A percentile compares a stretch with the other conserved stretches of the same genome.
phyloP scores from a whole-genome alignment of 1,140 invertebrate genomes.

The Sitodiplosis mosellana region DNA sequence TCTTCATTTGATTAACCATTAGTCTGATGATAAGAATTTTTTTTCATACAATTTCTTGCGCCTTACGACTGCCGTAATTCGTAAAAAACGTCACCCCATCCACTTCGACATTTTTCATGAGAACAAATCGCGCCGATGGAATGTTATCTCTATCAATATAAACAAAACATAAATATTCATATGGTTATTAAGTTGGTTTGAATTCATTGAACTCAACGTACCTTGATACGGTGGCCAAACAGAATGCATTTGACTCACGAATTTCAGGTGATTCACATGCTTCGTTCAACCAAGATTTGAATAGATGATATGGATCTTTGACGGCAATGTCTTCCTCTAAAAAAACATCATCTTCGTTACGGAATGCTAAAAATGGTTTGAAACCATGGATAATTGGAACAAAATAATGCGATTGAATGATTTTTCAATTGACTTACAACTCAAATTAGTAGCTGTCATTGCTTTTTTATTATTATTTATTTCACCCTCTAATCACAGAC shows the following conservation, averaged over 20 bases:
- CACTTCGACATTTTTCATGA: slow-evolving; percentile 57
- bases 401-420: no score
- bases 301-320: slow-evolving; percentile 66
- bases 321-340: slow-evolving; percentile 51
- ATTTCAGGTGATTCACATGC: slow-evolving; percentile 49
- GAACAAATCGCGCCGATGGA: slow-evolving; percentile 59
- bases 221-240: slow-evolving; percentile 68
- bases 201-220: slow-evolving; percentile 29
- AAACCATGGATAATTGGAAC: no score
- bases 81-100: slow-evolving; percentile 73
- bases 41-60: slow-evolving; percentile 48
- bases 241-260: slow-evolving; percentile 76
- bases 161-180: no score
- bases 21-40: no score
- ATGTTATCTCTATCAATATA: slow-evolving; percentile 42
- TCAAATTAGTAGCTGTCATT: no score
- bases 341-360: slow-evolving; percentile 48
- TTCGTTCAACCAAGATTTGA: slow-evolving; percentile 71
- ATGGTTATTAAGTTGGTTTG: no score
- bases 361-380: no score
- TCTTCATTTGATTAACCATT: no score
- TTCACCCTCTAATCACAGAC: no score
- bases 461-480: no score
- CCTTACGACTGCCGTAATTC: slow-evolving; percentile 67
- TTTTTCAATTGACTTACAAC: no score